Evolutionary conservation across 2,113 vertebrate genomes (phyloP).

Genomic region (Raja brachyura): DNA sequence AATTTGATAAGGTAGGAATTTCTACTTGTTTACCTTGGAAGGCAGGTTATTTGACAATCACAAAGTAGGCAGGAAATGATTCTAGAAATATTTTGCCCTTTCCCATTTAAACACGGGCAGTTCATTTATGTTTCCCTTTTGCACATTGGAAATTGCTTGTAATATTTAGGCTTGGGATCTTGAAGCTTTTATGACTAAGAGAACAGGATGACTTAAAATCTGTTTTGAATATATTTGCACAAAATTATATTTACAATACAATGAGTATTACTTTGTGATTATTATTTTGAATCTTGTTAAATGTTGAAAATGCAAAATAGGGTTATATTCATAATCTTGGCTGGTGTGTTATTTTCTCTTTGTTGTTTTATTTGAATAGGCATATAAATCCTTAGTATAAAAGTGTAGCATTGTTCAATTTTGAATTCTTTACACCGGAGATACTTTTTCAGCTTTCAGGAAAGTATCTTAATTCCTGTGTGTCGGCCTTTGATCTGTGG

Average conservation of each 20-base stretch:
- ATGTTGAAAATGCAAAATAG: background rate
- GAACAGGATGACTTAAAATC: background rate
- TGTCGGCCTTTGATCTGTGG: background rate
- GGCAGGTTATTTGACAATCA: background rate
- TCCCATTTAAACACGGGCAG: background rate
- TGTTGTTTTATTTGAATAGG: background rate
- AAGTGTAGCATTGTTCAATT: background rate
- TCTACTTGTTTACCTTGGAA: background rate
- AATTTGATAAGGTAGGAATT: background rate
- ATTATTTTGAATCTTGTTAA: background rate
- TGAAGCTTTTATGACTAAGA: background rate
- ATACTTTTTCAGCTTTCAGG: background rate
- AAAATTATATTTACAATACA: background rate
- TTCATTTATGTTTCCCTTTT: background rate
- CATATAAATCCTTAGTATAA: background rate
- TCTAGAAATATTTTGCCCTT: background rate
- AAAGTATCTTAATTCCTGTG: background rate
- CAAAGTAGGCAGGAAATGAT: background rate
- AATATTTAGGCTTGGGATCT: background rate
- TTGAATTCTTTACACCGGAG: background rate
- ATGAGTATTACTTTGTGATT: background rate
- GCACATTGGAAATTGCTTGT: conserved; percentile 2
- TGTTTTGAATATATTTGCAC: background rate
- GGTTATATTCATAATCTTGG: background rate
- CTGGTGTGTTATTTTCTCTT: background rate